Base-by-base conservation (phyloP, 1,140 invertebrate genomes). In the Leptopilina boulardi region DNA sequence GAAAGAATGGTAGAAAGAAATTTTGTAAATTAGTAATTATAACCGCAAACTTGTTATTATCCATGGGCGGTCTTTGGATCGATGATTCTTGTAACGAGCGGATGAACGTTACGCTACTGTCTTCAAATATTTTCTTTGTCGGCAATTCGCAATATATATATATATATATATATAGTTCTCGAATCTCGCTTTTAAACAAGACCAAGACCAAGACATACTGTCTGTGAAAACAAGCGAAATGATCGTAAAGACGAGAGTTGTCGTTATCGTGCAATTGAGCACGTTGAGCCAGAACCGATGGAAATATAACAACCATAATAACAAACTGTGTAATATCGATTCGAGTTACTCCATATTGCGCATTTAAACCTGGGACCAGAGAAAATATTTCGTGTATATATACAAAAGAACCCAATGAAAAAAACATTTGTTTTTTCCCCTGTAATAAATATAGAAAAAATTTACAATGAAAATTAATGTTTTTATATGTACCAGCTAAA, bases 101-200 rank as follows among this genome's bases (percentile, higher is more conserved):
- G 59, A 66, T 66, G 59, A 15, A 66, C 56, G 59, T 66, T 66
- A n/a, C 56, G 56, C 56, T 66, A 66, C 21, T 26, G 56, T 66
- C 56, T 30, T 66, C 56, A 66, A 66, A 26, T 66, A 66, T 66
- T 66, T 66, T 66, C 23, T 66, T 51, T 66, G 23, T 26, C 56
- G 56, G 23, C 23, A 26, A 59, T 26, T 59, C 56, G 21, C 23
- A 26, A 9, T 59, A 21, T 21, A 21, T 26, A 42, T 42, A 59
- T n/a, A n/a, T n/a, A n/a, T n/a, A 9, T 59, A 21, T 21, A 21
- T 26, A 42, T 42, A 59, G 56, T 59, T 59, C 8, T 38, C 23
- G 56, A 26, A 59, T 59, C 21, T 59, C 56, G 56, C 21, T 59
- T 38, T 38, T 15, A 59, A 59, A 59, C 23, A 26, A 59, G 56